Conservation (phyloP, 2,888 invertebrate species). For the Drosophila mercatorum region DNA sequence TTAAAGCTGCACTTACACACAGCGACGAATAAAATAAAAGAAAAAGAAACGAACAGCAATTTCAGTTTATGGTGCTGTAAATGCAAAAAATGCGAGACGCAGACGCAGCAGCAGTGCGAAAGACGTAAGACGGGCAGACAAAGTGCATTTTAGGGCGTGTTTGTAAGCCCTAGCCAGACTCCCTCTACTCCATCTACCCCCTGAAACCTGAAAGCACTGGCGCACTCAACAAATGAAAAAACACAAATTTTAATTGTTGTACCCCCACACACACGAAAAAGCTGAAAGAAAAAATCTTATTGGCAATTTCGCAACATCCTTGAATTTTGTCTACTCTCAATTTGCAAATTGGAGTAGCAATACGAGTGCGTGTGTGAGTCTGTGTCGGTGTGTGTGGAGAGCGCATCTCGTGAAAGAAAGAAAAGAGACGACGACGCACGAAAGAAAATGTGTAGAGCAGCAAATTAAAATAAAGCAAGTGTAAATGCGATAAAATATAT, state of each 20-base stretch:
- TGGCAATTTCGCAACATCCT: constrained; percentile 67
- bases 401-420: constrained; percentile 62
- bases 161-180: constrained; percentile 61
- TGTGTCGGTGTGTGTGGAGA: constrained; percentile 43
- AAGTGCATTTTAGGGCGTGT: constrained; percentile 82
- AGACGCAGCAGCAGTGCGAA: constrained; percentile 43
- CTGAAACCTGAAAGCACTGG: constrained; percentile 36
- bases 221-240: constrained; percentile 52
- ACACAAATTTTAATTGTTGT: constrained; percentile 20
- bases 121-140: constrained; percentile 61
- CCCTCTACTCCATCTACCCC: constrained; percentile 36
- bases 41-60: constrained; percentile 17
- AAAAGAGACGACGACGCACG: constrained; percentile 60
- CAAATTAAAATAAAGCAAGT: constrained; percentile 61
- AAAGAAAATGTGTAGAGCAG: constrained; percentile 64
- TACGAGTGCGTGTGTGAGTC: constrained; percentile 40
- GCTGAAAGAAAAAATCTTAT: constrained; percentile 15
- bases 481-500: constrained; percentile 46
- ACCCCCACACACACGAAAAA: background rate
- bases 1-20: constrained; percentile 47
- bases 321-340: constrained; percentile 82
- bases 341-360: constrained; percentile 72
- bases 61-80: constrained; percentile 18
- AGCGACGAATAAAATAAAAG: constrained; percentile 9
- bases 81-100: constrained; percentile 56